Percentiles rank a stretch among this genome's conserved stretches.
These are phyloP conservation scores for Paratilapia polleni DNA, from an alignment of 2,113 vertebrate species.

Conservation along the genomic window DNA sequence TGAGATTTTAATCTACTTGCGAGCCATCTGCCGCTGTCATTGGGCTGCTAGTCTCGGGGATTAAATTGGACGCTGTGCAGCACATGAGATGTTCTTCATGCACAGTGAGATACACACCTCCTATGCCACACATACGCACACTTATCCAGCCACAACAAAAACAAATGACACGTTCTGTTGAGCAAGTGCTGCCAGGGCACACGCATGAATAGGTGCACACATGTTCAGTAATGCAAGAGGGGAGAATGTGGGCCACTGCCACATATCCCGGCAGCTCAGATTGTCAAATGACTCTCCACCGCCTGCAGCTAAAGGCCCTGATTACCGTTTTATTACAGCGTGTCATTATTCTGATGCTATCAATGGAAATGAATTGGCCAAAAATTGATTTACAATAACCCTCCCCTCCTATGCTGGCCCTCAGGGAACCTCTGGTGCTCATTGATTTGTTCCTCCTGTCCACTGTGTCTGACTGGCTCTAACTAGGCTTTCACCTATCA, in stretches of 20 bases:
- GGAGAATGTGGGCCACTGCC: slow-evolving; percentile 46
- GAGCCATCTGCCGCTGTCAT: slow-evolving; percentile 61
- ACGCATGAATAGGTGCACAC: slow-evolving; percentile 23
- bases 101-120: background rate
- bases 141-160: slow-evolving; percentile 39
- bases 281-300: background rate
- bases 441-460: slow-evolving; percentile 68
- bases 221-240: slow-evolving; percentile 9
- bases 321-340: slow-evolving; percentile 72
- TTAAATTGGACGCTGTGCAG: slow-evolving; percentile 43
- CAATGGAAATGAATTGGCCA: slow-evolving; percentile 77
- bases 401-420: slow-evolving; percentile 28
- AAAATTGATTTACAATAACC: slow-evolving; percentile 76
- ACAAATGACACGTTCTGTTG: slow-evolving; percentile 30
- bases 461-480: slow-evolving; percentile 32
- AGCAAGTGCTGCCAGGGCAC: background rate
- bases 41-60: slow-evolving; percentile 47
- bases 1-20: slow-evolving; percentile 73
- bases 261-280: slow-evolving; percentile 30
- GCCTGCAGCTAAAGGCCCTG: slow-evolving; percentile 53
- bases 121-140: slow-evolving; percentile 10
- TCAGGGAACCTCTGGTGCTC: slow-evolving; percentile 52
- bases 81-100: slow-evolving; percentile 40
- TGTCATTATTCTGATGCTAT: slow-evolving; percentile 77
- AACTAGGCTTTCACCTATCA: slow-evolving; percentile 41